Conservation (phyloP, 2,797 vertebrate species). For the Sarcophilus harrisii region DNA sequence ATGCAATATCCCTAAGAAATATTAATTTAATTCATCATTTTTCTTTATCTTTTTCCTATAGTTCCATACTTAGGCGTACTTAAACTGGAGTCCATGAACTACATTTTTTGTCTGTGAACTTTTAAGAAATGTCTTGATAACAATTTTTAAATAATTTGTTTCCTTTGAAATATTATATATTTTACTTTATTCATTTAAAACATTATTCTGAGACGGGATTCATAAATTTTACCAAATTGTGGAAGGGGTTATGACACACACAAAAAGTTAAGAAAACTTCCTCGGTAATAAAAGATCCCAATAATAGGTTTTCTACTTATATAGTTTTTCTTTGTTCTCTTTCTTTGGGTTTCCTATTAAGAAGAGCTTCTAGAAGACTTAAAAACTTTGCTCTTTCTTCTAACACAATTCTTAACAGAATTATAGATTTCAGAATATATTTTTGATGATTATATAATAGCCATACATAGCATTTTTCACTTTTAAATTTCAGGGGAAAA, state of each 20-base stretch:
- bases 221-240: background rate
- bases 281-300: background rate
- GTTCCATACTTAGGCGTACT: background rate
- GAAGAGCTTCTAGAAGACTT: background rate
- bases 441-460: slow-evolving; percentile 9
- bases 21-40: background rate
- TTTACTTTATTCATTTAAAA: background rate
- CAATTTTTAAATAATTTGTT: background rate
- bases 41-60: background rate
- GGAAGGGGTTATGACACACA: background rate
- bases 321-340: background rate
- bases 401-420: background rate
- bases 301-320: background rate
- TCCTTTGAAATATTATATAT: background rate
- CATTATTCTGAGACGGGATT: background rate
- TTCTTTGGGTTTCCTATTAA: background rate
- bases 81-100: background rate
- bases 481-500: background rate
- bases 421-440: background rate
- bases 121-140: background rate
- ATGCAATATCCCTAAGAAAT: background rate
- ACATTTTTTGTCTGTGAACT: too few relatives aligned
- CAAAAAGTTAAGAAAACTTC: background rate
- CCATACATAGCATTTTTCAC: background rate
- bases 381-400: background rate